A percentile compares a stretch with the other conserved stretches of the same genome.
Evolutionary conservation across 2,888 invertebrate genomes (phyloP).

Genomic region (Ichneumoninae sp.): DNA sequence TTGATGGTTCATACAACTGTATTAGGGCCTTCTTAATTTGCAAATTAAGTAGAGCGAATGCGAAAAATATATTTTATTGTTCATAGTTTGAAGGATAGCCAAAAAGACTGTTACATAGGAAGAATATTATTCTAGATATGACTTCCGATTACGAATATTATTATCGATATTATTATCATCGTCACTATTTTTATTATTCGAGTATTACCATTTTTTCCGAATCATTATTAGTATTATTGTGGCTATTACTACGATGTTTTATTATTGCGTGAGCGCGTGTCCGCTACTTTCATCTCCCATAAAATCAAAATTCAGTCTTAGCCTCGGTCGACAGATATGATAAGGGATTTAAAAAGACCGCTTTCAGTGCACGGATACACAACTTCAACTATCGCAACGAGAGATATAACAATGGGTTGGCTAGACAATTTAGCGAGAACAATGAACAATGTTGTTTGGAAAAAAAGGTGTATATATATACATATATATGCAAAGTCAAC

Average conservation of each 20-base stretch:
- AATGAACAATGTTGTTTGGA: slow-evolving; percentile 17
- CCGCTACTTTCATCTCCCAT: slow-evolving; percentile 23
- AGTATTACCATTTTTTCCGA: slow-evolving; percentile 67
- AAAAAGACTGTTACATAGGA: slow-evolving; percentile 83
- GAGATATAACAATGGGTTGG: neutral
- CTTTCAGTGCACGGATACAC: slow-evolving; percentile 47
- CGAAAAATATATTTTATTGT: slow-evolving; percentile 76
- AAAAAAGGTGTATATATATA: slow-evolving; percentile 37
- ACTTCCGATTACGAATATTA: slow-evolving; percentile 76
- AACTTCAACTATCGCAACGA: slow-evolving; percentile 7
- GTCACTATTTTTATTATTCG: slow-evolving; percentile 74
- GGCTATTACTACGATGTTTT: slow-evolving; percentile 67
- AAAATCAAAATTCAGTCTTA: slow-evolving; percentile 39
- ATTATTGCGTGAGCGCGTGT: slow-evolving; percentile 66
- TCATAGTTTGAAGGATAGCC: slow-evolving; percentile 81
- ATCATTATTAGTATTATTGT: slow-evolving; percentile 69
- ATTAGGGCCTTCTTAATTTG: slow-evolving; percentile 50
- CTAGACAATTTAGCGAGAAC: slow-evolving; percentile 9
- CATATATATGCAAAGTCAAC: slow-evolving; percentile 25
- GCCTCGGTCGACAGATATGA: slow-evolving; percentile 43
- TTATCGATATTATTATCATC: slow-evolving; percentile 75
- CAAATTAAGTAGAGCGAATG: slow-evolving; percentile 54
- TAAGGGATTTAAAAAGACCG: slow-evolving; percentile 46
- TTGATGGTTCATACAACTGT: slow-evolving; percentile 46
- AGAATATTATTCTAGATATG: slow-evolving; percentile 80